Evolutionary conservation across 1,140 invertebrate species (phyloP), one percentile per base, ranked within the genome.

Genomic region (Carposina sasakii): DNA sequence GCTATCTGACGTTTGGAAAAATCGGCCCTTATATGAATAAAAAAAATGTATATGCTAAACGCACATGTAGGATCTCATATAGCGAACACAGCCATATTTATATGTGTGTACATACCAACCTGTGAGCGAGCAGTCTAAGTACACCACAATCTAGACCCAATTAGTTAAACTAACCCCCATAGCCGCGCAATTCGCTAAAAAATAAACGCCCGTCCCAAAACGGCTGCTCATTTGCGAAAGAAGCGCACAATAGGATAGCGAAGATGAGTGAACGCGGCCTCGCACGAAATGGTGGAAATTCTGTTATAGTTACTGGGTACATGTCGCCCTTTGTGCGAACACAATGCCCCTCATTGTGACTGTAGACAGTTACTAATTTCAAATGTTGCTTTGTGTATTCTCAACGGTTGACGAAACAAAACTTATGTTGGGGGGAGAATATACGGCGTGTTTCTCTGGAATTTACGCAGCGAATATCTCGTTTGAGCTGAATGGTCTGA

Each of bases 371-470:
- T 45, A 45, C 42, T 45, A 45, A 45, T 45, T 45, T 45, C 42
- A 45, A 33, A 45, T 33, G 42, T 45, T 45, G 30, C 42, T 45
- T 42, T 45, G 42, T 45, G 28, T 45, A 45, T 45, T n/a, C n/a
- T 45, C 42, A 42, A 45, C 42, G 42, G 26, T 16, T 30, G 26
- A 33, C 9, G 42, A 45, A 33, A 45, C 42, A 31, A 30, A 33
- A 45, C 42, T 30, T 45, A 45, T 45, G 26, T 21, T 22, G 16
- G 26, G 26, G 16, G n/a, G 19, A 45, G 22, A 45, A 45, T 26
- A 45, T 31, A 45, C 33, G 21, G 26, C 22, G 17, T 42, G 24
- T 42, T 42, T 42, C 40, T 22, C 23, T 42, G 9, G 40, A 28
- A 28, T 42, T 42, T 42, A 22, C 40, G 30, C 23, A 15, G 24